These are phyloP conservation scores for Montipora sp. DNA, from an alignment of 64 coral and sea anemone species.

Conservation along the genomic window DNA sequence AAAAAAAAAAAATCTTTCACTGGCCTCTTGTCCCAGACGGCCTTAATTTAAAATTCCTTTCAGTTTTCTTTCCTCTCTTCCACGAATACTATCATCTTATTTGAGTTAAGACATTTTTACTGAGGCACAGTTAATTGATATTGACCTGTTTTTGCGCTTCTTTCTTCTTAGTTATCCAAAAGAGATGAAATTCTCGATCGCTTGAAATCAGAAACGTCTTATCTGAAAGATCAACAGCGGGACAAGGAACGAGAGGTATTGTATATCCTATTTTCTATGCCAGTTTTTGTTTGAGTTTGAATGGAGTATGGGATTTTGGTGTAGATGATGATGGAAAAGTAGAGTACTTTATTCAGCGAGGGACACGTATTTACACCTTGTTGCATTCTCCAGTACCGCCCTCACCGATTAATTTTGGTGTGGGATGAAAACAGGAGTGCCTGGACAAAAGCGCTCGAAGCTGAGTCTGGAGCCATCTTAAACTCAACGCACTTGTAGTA, in stretches of 20 bases:
- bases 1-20: neutral
- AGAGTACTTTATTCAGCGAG: too few relatives aligned
- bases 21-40: neutral
- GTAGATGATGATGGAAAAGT: too few relatives aligned
- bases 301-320: too few relatives aligned
- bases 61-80: neutral
- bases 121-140: neutral
- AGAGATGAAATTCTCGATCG: slow-evolving; percentile 91
- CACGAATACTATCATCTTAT: too few relatives aligned
- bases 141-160: neutral
- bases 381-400: too few relatives aligned
- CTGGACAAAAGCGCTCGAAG: too few relatives aligned
- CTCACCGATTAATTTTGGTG: too few relatives aligned
- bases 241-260: slow-evolving; percentile 85
- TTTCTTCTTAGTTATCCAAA: slow-evolving; percentile 60
- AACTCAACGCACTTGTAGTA: too few relatives aligned
- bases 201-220: slow-evolving; percentile 79
- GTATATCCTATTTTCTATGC: neutral
- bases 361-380: too few relatives aligned
- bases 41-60: neutral
- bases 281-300: neutral
- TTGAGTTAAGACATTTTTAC: too few relatives aligned
- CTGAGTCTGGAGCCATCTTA: too few relatives aligned
- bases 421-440: too few relatives aligned
- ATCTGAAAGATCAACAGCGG: slow-evolving; percentile 76